A percentile compares a stretch with the other conserved stretches of the same genome.
Conservation (phyloP, 1,140 invertebrate genomes). For the Cryptotermes secundus region DNA sequence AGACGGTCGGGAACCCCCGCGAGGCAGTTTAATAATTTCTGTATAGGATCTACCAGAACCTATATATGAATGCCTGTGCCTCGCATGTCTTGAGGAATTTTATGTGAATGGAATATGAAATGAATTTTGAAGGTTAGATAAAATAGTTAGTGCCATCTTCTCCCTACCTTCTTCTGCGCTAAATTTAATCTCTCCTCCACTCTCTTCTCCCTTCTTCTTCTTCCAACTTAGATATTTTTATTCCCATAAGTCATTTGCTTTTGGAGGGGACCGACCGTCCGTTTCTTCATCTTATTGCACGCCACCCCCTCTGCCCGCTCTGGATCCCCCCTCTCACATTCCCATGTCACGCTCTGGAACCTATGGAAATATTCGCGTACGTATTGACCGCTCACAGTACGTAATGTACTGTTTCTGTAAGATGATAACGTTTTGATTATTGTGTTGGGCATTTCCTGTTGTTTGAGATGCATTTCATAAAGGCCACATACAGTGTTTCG, state of each 20-base stretch:
- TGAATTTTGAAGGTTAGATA: not conserved
- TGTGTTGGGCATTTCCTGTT: too few species aligned
- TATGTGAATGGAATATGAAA: constrained; percentile 7
- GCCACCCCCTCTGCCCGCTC: not conserved
- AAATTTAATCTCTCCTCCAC: constrained; percentile 5
- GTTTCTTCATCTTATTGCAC: not conserved
- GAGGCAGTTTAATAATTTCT: not conserved
- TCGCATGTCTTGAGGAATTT: not conserved
- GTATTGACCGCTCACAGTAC: too few species aligned
- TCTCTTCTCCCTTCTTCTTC: not conserved
- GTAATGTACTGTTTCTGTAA: too few species aligned
- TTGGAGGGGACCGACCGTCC: not conserved
- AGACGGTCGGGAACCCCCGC: not conserved
- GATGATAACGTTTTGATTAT: too few species aligned
- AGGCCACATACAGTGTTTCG: too few species aligned
- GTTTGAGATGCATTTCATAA: too few species aligned
- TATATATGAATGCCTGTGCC: not conserved
- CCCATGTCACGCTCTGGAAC: too few species aligned
- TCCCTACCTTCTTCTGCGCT: not conserved
- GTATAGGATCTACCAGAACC: not conserved
- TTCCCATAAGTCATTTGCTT: constrained; percentile 12
- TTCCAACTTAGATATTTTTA: not conserved
- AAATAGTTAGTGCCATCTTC: constrained; percentile 12
- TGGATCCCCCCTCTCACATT: not conserved
- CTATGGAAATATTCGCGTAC: too few species aligned